phyloP scores from a whole-genome alignment of 2,888 invertebrate species.

The Meteorus cinctellus region DNA sequence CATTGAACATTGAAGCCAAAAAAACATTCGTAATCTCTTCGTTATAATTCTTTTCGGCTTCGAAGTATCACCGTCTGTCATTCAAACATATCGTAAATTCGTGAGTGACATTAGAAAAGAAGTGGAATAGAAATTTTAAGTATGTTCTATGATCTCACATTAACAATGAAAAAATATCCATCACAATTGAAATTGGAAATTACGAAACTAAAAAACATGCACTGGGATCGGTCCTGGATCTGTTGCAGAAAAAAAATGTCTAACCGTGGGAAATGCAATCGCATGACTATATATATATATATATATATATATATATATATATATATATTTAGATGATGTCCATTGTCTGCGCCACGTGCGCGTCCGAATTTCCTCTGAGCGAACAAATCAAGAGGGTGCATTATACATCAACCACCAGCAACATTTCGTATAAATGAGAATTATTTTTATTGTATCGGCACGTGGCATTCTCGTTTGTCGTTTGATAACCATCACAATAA shows the following conservation, averaged over 20 bases:
- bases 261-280: slow-evolving; percentile 14
- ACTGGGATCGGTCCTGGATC: background rate
- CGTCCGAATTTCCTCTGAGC: background rate
- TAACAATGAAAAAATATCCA: too few relatives aligned
- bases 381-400: slow-evolving; percentile 11
- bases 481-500: slow-evolving; percentile 2
- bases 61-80: too few relatives aligned
- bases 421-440: background rate
- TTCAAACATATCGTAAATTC: too few relatives aligned
- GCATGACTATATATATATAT: background rate
- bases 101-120: too few relatives aligned
- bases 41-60: too few relatives aligned
- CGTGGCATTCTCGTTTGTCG: slow-evolving; percentile 21
- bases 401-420: background rate
- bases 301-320: slow-evolving; percentile 7
- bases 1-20: background rate
- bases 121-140: too few relatives aligned
- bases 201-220: background rate
- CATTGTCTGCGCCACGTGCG: slow-evolving; percentile 10
- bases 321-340: background rate
- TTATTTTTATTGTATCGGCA: slow-evolving; percentile 16
- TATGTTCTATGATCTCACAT: too few relatives aligned
- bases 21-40: too few relatives aligned
- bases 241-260: background rate
- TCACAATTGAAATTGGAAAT: too few relatives aligned